Conservation (phyloP, 92 coral and sea anemone genomes). For the Palythoa heliodiscus region DNA sequence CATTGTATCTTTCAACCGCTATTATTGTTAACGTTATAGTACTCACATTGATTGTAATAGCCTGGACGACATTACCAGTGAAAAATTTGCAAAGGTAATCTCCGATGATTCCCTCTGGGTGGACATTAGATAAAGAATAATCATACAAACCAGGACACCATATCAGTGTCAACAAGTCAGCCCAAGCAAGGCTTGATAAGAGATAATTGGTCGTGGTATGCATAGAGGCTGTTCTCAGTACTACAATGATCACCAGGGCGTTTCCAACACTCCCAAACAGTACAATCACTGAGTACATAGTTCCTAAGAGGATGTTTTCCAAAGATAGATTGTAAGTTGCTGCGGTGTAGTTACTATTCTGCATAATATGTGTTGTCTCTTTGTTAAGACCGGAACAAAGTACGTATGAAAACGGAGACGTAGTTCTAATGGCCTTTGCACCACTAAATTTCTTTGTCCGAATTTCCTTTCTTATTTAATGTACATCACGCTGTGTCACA, state of each 20-base stretch:
- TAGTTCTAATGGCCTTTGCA: no score
- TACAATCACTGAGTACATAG: slow-evolving; percentile 44
- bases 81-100: slow-evolving; percentile 56
- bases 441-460: no score
- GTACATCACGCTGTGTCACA: no score
- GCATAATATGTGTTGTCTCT: no score
- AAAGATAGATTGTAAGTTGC: neutral
- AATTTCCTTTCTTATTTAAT: no score
- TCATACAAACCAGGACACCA: slow-evolving; percentile 62
- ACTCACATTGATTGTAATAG: slow-evolving; percentile 58
- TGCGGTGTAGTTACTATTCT: no score
- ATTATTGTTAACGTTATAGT: slow-evolving; percentile 28
- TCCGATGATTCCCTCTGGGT: slow-evolving; percentile 32
- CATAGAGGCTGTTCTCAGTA: slow-evolving; percentile 42
- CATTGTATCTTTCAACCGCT: slow-evolving; percentile 62
- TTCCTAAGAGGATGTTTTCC: slow-evolving; percentile 33
- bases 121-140: slow-evolving; percentile 37
- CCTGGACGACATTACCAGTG: slow-evolving; percentile 54
- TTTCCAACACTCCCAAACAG: slow-evolving; percentile 49
- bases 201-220: slow-evolving; percentile 62
- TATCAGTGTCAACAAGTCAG: slow-evolving; percentile 48
- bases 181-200: slow-evolving; percentile 53
- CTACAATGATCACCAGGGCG: slow-evolving; percentile 44
- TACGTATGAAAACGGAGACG: no score
- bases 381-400: no score